Percentiles rank a stretch among this genome's conserved stretches.
Evolutionary conservation across 2,113 vertebrate species (phyloP).

Genomic region (Equus przewalskii): DNA sequence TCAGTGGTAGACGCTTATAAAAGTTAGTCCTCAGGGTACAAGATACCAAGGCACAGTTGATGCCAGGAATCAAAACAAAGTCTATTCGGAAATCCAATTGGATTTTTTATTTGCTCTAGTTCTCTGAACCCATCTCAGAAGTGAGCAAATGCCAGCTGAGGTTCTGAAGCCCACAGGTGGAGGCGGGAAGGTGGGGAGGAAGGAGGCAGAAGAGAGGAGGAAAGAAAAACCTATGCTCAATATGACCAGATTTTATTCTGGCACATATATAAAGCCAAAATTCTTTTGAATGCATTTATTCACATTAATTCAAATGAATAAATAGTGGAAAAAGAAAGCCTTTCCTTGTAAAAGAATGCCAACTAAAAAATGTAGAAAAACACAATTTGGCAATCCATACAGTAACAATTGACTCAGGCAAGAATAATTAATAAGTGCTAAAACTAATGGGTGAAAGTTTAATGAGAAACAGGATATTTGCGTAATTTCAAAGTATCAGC

Average conservation of each 20-base stretch:
- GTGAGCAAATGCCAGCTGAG: not conserved
- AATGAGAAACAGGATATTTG: not conserved
- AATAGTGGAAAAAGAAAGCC: not conserved
- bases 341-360: not conserved
- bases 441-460: not conserved
- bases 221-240: not conserved
- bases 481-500: not conserved
- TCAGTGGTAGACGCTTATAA: not conserved
- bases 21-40: not conserved
- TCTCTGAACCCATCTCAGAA: not conserved
- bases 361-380: constrained; percentile 26
- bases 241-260: not conserved
- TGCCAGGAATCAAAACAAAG: not conserved
- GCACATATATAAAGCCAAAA: not conserved
- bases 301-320: constrained; percentile 34
- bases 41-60: not conserved
- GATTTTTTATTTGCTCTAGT: not conserved
- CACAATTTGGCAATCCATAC: not conserved
- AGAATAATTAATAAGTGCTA: not conserved
- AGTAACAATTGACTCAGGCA: not conserved
- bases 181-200: not conserved
- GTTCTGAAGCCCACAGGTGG: not conserved
- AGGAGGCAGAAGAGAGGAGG: not conserved
- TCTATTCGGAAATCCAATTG: not conserved
- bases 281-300: not conserved